phyloP scores from a whole-genome alignment of 2,888 invertebrate species.

The Antheraea assamensis region DNA sequence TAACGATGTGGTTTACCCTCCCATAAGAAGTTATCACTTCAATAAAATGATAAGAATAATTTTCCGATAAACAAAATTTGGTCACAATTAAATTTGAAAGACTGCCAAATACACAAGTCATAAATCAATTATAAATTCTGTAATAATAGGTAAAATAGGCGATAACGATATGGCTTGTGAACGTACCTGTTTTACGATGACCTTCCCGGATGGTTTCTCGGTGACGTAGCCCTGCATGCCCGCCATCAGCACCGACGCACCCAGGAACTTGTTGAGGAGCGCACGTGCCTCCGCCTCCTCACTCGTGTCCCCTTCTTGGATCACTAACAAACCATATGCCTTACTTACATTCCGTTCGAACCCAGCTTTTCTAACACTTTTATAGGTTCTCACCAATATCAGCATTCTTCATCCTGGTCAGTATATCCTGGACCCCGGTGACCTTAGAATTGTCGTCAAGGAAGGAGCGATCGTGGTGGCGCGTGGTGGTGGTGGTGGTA shows the following conservation, averaged over 20 bases:
- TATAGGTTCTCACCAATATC: slow-evolving; percentile 80
- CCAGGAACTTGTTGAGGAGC: slow-evolving; percentile 91
- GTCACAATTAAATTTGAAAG: too few relatives aligned
- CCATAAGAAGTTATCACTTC: too few relatives aligned
- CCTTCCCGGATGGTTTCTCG: slow-evolving; percentile 54
- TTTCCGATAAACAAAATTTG: too few relatives aligned
- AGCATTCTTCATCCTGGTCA: slow-evolving; percentile 90
- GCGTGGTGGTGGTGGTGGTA: slow-evolving; percentile 41
- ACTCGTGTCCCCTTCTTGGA: slow-evolving; percentile 84
- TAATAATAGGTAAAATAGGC: background rate
- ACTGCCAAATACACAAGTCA: too few relatives aligned
- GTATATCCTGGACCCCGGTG: slow-evolving; percentile 88
- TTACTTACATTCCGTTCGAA: background rate
- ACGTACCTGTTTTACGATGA: slow-evolving; percentile 57
- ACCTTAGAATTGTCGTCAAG: slow-evolving; percentile 87
- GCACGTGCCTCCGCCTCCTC: slow-evolving; percentile 89
- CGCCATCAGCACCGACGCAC: slow-evolving; percentile 90
- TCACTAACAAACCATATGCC: slow-evolving; percentile 62
- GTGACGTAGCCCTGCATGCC: slow-evolving; percentile 85
- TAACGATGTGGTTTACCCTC: too few relatives aligned
- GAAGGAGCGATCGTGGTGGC: slow-evolving; percentile 81
- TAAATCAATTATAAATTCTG: too few relatives aligned
- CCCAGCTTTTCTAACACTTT: background rate
- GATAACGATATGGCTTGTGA: background rate
- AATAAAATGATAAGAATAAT: too few relatives aligned